Base-by-base conservation (phyloP, 2,888 invertebrate species). In the Diabrotica balteata region DNA sequence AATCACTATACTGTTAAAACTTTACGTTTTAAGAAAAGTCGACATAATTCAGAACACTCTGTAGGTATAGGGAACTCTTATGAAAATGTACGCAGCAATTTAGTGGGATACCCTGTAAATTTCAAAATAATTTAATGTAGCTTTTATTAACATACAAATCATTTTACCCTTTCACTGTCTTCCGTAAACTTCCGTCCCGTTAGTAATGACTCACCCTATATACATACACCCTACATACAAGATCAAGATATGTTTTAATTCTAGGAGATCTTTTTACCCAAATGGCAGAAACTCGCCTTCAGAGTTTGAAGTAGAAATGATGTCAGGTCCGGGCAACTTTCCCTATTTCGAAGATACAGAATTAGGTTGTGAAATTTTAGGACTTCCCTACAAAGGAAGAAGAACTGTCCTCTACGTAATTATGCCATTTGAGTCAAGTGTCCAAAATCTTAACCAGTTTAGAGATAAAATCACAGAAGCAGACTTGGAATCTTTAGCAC, bases 351-450 rank as follows among this genome's bases (percentile, higher is more conserved):
- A 86, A 72, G 88, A 87, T 71, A 77, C 76, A 10, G 75, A 79
- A 72, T 77, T 88, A 78, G 87, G 86, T 46, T 86, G 88, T 63
- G 88, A 90, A 75, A 88, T 92, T 77, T 75, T 92, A 69, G 90
- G 89, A 1, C 83, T 93, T 6, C 92, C 93, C 0, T 93, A 93
- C 82, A 90, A 90, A 80, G 91, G 90, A 66, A 87, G 86, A 60
- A 84, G 86, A 52, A 89, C 88, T 53, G 86, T 85, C 0, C 89
- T 93, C 88, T 91, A 91, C 78, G 86, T 90, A 2, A 78, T 93
- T 7, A 85, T 91, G 73, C 93, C 93, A 0, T 83, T 81, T 10
- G 83, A 85, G 7, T 86, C 86, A 0, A 86, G 86, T 50, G 80
- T 79, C 7, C 73, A 82, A 7, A 86, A 82, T 45, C 78, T 91